phyloP scores from a whole-genome alignment of 2,888 invertebrate species.

The Oscheius sp. region DNA sequence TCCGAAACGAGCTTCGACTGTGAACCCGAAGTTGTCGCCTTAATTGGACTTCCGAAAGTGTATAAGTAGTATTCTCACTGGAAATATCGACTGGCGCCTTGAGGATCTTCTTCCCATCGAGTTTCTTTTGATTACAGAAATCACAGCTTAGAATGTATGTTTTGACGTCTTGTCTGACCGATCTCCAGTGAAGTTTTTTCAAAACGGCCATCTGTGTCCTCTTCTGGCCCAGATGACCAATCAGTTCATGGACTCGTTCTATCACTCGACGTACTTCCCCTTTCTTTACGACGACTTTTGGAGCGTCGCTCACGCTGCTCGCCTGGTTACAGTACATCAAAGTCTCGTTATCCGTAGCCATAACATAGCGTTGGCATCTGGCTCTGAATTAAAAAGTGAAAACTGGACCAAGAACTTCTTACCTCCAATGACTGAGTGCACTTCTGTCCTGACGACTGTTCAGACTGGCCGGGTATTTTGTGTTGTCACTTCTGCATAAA shows the following conservation, averaged over 20 bases:
- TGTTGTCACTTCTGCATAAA: neutral
- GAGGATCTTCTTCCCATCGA: constrained; percentile 57
- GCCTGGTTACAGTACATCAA: constrained; percentile 51
- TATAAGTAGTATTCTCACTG: constrained; percentile 28
- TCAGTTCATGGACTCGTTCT: constrained; percentile 57
- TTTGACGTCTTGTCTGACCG: constrained; percentile 58
- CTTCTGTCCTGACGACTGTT: constrained; percentile 49
- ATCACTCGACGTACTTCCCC: constrained; percentile 59
- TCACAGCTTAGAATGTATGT: constrained; percentile 53
- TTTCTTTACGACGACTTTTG: constrained; percentile 55
- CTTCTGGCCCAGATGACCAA: constrained; percentile 63
- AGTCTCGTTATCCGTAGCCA: constrained; percentile 57
- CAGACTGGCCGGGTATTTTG: constrained; percentile 39
- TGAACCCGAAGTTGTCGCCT: constrained; percentile 53
- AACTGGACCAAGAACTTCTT: neutral
- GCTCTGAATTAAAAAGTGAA: constrained; percentile 29
- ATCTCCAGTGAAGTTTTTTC: constrained; percentile 60
- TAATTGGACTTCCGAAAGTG: neutral
- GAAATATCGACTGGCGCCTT: constrained; percentile 62
- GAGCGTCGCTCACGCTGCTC: constrained; percentile 39
- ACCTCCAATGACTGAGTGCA: constrained; percentile 62
- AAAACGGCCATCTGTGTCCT: constrained; percentile 62
- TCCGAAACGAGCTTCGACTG: constrained; percentile 34
- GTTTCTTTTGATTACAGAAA: constrained; percentile 57
- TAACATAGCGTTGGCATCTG: constrained; percentile 51